These are phyloP conservation scores for Prostheceraeus crozeri DNA, from an alignment of 2,888 invertebrate species.

Conservation along the genomic window DNA sequence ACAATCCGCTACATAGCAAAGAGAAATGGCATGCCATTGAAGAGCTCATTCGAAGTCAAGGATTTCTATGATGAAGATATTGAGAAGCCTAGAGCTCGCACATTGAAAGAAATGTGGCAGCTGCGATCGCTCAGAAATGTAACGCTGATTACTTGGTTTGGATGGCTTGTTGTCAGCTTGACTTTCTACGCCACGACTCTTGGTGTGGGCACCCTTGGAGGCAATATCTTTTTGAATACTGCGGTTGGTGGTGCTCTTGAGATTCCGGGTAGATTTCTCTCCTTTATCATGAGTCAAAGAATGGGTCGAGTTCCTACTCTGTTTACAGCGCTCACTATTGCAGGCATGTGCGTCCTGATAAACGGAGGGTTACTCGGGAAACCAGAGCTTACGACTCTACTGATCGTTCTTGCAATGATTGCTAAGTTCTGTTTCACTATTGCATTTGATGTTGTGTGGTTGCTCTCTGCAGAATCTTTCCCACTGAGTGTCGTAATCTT, in stretches of 20 bases:
- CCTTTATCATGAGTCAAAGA: not conserved
- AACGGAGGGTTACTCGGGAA: not conserved
- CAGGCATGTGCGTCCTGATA: not conserved
- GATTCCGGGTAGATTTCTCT: slow-evolving; percentile 19
- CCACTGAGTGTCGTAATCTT: slow-evolving; percentile 27
- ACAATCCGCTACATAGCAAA: slow-evolving; percentile 6
- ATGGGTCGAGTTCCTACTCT: slow-evolving; percentile 8
- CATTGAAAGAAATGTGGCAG: not conserved
- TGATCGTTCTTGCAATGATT: not conserved
- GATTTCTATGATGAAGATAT: not conserved
- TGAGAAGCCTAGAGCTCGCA: too few relatives aligned
- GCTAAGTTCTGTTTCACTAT: slow-evolving; percentile 29
- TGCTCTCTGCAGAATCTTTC: slow-evolving; percentile 28
- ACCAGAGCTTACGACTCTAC: not conserved
- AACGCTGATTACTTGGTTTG: slow-evolving; percentile 15
- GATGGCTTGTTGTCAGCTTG: slow-evolving; percentile 11
- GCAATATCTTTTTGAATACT: slow-evolving; percentile 14
- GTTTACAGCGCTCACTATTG: not conserved
- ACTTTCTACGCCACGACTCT: slow-evolving; percentile 20
- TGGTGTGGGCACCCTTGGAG: slow-evolving; percentile 3
- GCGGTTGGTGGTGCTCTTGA: not conserved
- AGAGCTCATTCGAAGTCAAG: not conserved
- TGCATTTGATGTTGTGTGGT: slow-evolving; percentile 28
- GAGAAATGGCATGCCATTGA: not conserved
- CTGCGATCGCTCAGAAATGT: not conserved